phyloP scores from a whole-genome alignment of 2,113 vertebrate species.

The Paedocypris sp. region DNA sequence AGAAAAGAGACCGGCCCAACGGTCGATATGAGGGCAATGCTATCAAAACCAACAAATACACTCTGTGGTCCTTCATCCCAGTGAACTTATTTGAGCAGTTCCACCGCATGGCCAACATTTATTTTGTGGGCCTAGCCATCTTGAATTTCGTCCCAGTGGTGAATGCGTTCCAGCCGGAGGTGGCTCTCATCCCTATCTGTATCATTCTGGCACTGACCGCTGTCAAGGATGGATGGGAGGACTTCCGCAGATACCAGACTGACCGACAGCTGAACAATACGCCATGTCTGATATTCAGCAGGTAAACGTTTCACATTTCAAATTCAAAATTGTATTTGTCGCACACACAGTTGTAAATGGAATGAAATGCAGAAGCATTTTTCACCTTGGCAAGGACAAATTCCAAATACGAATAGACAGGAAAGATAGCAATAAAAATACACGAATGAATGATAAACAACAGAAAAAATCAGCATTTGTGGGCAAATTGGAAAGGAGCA shows the following conservation, averaged over 20 bases:
- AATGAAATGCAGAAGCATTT: no score
- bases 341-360: no score
- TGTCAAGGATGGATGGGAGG: constrained; percentile 86
- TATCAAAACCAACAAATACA: constrained; percentile 87
- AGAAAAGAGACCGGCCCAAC: constrained; percentile 70
- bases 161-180: constrained; percentile 79
- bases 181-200: constrained; percentile 75
- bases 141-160: constrained; percentile 82
- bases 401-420: no score
- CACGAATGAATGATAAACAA: no score
- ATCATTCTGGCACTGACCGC: constrained; percentile 75
- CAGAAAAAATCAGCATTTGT: no score
- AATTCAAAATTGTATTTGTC: no score
- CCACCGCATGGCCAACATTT: constrained; percentile 80
- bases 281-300: constrained; percentile 70
- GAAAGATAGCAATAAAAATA: no score
- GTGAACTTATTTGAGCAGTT: constrained; percentile 85
- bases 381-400: no score
- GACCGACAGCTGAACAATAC: constrained; percentile 79
- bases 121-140: constrained; percentile 72
- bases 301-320: background rate
- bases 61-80: constrained; percentile 73
- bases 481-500: no score
- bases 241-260: constrained; percentile 73
- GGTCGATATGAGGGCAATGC: constrained; percentile 63